Conservation (phyloP, 2,113 vertebrate genomes). For the Lota lota region DNA sequence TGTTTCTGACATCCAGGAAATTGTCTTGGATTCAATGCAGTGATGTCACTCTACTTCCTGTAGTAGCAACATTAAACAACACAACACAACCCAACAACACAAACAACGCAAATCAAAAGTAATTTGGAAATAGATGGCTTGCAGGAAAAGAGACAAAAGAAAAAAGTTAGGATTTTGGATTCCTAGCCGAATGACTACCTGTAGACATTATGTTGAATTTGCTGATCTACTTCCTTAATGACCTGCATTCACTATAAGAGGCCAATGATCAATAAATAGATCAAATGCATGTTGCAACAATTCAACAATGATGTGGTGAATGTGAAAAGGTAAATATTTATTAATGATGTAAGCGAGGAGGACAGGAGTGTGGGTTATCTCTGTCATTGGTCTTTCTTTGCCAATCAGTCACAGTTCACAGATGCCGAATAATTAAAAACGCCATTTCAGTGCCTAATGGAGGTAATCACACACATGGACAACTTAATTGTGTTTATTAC, state of each 20-base stretch:
- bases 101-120: no score
- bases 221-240: no score
- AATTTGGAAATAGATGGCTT: no score
- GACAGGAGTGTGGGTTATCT: neutral
- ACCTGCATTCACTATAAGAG: no score
- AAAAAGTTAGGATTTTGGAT: no score
- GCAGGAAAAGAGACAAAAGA: no score
- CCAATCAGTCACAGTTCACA: constrained; percentile 34
- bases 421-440: constrained; percentile 44
- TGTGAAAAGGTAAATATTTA: no score
- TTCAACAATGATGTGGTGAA: neutral
- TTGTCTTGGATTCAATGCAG: neutral
- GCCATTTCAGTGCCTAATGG: constrained; percentile 39
- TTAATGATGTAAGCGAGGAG: no score
- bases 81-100: no score
- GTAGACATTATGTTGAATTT: no score
- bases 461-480: constrained; percentile 39
- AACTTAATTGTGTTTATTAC: neutral
- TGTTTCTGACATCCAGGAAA: neutral
- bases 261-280: neutral
- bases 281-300: neutral
- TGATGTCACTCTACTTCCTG: no score
- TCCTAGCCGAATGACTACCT: no score
- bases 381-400: constrained; percentile 17
- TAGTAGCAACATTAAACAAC: neutral